A percentile compares a stretch with the other conserved stretches of the same genome.
These are phyloP conservation scores for Tachysurus fulvidraco DNA, from an alignment of 2,113 vertebrate genomes.

Conservation along the genomic window DNA sequence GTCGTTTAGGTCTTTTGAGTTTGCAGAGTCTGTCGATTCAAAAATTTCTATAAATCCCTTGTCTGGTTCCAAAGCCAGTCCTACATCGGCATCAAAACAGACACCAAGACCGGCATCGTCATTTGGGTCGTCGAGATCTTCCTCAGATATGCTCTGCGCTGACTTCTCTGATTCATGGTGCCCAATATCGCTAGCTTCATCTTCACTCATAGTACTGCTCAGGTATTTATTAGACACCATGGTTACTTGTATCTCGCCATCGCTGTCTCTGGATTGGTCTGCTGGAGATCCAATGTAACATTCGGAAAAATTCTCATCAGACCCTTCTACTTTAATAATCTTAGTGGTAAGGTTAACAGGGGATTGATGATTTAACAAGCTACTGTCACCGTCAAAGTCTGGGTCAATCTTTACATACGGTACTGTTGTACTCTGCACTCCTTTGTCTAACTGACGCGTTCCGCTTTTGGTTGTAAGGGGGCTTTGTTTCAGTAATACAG, in stretches of 20 bases:
- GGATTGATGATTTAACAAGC: conserved; percentile 60
- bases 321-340: conserved; percentile 61
- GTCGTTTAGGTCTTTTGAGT: neutral
- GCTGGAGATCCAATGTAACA: conserved; percentile 37
- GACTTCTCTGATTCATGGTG: conserved; percentile 50
- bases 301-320: conserved; percentile 45
- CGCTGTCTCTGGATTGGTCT: conserved; percentile 27
- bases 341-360: conserved; percentile 57
- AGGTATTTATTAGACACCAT: conserved; percentile 56
- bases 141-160: conserved; percentile 40
- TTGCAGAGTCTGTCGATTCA: conserved; percentile 4
- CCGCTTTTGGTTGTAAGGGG: neutral
- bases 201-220: conserved; percentile 27
- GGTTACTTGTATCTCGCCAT: conserved; percentile 56
- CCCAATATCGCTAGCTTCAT: conserved; percentile 47
- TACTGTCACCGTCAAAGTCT: conserved; percentile 49
- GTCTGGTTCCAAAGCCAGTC: neutral
- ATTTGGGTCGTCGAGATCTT: conserved; percentile 9
- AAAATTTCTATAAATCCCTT: conserved; percentile 19
- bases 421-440: neutral
- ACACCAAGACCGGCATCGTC: neutral
- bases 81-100: conserved; percentile 37
- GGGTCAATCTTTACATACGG: conserved; percentile 62
- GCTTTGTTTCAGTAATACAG: neutral
- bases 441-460: neutral